Percentiles rank a stretch among this genome's conserved stretches.
phyloP scores from a whole-genome alignment of 2,888 invertebrate genomes.

The Lapara coniferarum region DNA sequence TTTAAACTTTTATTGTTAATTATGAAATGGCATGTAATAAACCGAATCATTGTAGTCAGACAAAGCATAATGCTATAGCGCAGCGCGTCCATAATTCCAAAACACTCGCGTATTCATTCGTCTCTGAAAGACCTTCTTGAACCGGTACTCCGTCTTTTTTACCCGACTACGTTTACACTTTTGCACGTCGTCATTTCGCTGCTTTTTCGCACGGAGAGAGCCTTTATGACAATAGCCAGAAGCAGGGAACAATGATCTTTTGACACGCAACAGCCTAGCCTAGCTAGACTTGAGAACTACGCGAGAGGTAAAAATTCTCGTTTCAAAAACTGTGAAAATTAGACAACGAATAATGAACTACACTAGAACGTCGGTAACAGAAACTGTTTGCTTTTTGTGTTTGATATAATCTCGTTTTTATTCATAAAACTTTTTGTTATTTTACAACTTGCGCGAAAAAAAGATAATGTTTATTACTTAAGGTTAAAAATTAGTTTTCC shows the following conservation, averaged over 20 bases:
- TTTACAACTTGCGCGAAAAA: not conserved
- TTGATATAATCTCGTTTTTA: not conserved
- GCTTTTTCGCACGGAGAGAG: slow-evolving; percentile 53
- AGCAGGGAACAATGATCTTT: slow-evolving; percentile 72
- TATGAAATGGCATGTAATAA: not conserved
- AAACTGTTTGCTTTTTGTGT: slow-evolving; percentile 32
- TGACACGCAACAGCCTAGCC: slow-evolving; percentile 59
- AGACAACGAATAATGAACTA: slow-evolving; percentile 43
- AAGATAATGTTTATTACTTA: not conserved
- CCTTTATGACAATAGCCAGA: slow-evolving; percentile 57
- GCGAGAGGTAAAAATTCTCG: slow-evolving; percentile 54
- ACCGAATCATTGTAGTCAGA: not conserved
- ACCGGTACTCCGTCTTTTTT: slow-evolving; percentile 44
- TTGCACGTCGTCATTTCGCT: slow-evolving; percentile 43
- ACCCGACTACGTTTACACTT: no score
- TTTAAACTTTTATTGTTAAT: not conserved
- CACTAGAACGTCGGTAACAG: slow-evolving; percentile 32
- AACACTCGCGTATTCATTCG: slow-evolving; percentile 58
- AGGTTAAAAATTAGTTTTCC: not conserved
- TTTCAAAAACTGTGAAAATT: slow-evolving; percentile 62
- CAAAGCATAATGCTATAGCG: not conserved
- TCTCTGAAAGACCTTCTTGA: slow-evolving; percentile 56
- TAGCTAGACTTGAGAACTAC: slow-evolving; percentile 51
- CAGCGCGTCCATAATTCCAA: slow-evolving; percentile 56
- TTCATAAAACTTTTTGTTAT: not conserved